Percentiles rank a stretch among this genome's conserved stretches.
Conservation (phyloP, 2,113 vertebrate species). For the Microtus pennsylvanicus region DNA sequence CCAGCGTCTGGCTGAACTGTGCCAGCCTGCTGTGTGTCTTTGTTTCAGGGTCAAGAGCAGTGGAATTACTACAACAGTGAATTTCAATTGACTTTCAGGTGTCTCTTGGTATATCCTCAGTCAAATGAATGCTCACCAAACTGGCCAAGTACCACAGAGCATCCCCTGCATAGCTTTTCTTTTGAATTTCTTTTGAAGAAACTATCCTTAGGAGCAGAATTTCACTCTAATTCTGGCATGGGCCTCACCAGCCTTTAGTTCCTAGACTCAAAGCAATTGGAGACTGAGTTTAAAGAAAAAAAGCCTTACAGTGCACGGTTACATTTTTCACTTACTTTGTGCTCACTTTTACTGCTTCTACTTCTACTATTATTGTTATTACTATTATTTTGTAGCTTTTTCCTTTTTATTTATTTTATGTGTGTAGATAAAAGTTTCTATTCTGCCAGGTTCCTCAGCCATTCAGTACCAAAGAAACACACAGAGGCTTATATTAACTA, state of each 20-base stretch:
- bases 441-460: too few species aligned
- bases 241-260: not conserved
- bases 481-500: too few species aligned
- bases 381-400: not conserved
- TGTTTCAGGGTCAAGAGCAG: not conserved
- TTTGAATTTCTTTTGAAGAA: constrained; percentile 46
- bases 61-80: not conserved
- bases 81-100: not conserved
- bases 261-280: not conserved
- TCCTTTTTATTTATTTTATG: not conserved
- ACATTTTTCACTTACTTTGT: not conserved
- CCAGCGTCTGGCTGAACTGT: not conserved
- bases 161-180: not conserved
- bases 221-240: not conserved
- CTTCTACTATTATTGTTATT: not conserved
- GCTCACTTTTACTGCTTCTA: not conserved
- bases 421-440: too few species aligned
- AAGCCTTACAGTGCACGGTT: not conserved
- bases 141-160: not conserved
- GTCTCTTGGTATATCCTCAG: not conserved
- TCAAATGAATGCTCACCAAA: not conserved
- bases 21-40: not conserved
- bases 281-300: not conserved
- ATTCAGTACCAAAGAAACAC: too few species aligned
- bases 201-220: not conserved